A percentile compares a stretch with the other conserved stretches of the same genome.
These are phyloP conservation scores for Taurulus bubalis DNA, from an alignment of 2,113 vertebrate genomes.

Conservation along the genomic window DNA sequence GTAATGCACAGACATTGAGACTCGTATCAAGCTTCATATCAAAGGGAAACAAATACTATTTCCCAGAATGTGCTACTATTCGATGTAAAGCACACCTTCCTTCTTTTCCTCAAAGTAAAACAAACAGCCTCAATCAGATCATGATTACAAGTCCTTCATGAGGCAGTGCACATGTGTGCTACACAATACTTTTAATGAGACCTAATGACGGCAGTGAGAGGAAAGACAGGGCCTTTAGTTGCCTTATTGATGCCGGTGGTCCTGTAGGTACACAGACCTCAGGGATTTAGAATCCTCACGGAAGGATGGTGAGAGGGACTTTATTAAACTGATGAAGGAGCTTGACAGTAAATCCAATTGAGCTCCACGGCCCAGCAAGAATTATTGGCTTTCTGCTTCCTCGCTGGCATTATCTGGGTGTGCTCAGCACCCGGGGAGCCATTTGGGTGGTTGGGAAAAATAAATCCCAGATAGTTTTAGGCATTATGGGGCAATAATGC, in stretches of 20 bases:
- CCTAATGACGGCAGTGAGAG: constrained; percentile 19
- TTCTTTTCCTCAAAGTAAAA: background rate
- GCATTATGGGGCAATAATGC: constrained; percentile 79
- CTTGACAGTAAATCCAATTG: constrained; percentile 77
- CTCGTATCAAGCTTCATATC: background rate
- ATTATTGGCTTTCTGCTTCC: constrained; percentile 78
- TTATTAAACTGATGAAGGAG: constrained; percentile 80
- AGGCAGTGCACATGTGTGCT: constrained; percentile 9
- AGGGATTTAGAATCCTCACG: no score
- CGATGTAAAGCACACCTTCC: background rate
- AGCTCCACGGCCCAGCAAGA: constrained; percentile 56
- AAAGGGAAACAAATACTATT: background rate
- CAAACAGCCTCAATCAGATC: background rate
- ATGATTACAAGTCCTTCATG: background rate
- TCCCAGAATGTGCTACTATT: background rate
- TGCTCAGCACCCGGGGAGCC: constrained; percentile 69
- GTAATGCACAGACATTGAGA: background rate
- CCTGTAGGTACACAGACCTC: constrained; percentile 50
- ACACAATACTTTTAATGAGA: constrained; percentile 36
- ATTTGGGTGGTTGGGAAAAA: constrained; percentile 67
- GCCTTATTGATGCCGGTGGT: constrained; percentile 40
- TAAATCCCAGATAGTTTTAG: constrained; percentile 76
- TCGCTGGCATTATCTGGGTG: constrained; percentile 66
- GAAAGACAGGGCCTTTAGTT: constrained; percentile 22
- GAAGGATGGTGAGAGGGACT: constrained; percentile 54